These are phyloP conservation scores for Drosophila prolongata DNA, from an alignment of 2,888 invertebrate genomes.

Conservation along the genomic window DNA sequence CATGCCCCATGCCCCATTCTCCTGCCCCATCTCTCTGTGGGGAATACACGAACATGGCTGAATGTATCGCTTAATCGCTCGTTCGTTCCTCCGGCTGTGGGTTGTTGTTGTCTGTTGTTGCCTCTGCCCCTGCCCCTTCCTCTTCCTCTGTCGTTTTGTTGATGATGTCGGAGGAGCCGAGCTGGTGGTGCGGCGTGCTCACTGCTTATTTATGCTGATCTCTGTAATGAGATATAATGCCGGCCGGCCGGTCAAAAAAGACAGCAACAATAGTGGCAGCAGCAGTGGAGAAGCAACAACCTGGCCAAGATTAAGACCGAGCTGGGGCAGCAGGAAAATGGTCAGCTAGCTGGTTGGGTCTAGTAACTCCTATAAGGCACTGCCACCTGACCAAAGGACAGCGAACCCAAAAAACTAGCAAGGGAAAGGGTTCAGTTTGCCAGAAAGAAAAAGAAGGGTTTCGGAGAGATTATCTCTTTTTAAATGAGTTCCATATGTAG, in stretches of 20 bases:
- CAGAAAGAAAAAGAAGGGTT: neutral
- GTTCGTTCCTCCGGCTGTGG: slow-evolving; percentile 35
- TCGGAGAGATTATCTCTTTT: neutral
- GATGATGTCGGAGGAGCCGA: slow-evolving; percentile 20
- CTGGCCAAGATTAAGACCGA: slow-evolving; percentile 31
- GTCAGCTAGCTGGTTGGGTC: neutral
- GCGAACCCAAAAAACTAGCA: slow-evolving; percentile 14
- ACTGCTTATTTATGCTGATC: slow-evolving; percentile 77
- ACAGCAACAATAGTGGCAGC: slow-evolving; percentile 17
- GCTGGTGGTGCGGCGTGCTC: slow-evolving; percentile 64
- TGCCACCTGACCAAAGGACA: slow-evolving; percentile 34
- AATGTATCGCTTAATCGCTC: slow-evolving; percentile 72
- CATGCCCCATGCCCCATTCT: slow-evolving; percentile 11
- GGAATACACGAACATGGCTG: slow-evolving; percentile 62
- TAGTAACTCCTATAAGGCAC: slow-evolving; percentile 8
- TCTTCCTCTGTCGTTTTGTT: neutral
- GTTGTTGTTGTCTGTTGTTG: slow-evolving; percentile 21
- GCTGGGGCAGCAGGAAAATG: slow-evolving; percentile 10
- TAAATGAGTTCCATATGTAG: neutral
- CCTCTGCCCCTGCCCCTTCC: neutral
- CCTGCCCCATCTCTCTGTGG: slow-evolving; percentile 37
- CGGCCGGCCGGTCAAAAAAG: slow-evolving; percentile 67
- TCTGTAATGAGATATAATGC: slow-evolving; percentile 80
- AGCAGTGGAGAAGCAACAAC: slow-evolving; percentile 24
- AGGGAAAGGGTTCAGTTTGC: neutral